Conservation (phyloP, 1,140 invertebrate species). For the Trichomalopsis sarcophagae region DNA sequence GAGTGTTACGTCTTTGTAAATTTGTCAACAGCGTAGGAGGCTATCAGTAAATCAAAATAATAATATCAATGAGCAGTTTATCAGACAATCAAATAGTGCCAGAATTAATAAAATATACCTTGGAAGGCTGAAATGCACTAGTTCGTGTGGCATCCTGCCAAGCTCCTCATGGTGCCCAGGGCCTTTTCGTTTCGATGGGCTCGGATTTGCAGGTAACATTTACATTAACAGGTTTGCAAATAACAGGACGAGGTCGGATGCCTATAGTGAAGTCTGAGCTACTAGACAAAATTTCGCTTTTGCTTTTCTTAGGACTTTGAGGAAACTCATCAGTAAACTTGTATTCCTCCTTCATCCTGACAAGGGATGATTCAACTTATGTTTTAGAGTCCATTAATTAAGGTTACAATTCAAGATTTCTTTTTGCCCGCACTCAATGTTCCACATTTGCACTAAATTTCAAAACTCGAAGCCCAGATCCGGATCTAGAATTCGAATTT, state of each 20-base stretch:
- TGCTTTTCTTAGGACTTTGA: not conserved
- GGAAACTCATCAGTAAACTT: slow-evolving; percentile 55
- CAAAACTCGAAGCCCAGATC: not conserved
- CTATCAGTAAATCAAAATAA: slow-evolving; percentile 59
- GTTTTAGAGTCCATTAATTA: not conserved
- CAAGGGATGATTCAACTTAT: not conserved
- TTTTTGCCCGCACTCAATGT: not conserved
- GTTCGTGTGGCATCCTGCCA: slow-evolving; percentile 75
- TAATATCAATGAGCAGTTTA: slow-evolving; percentile 6
- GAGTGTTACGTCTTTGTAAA: slow-evolving; percentile 82
- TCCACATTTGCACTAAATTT: not conserved
- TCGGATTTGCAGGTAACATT: slow-evolving; percentile 70
- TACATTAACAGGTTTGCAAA: slow-evolving; percentile 70
- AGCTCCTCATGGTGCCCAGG: slow-evolving; percentile 71
- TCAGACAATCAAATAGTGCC: not conserved
- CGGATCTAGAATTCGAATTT: not conserved
- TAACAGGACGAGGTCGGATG: slow-evolving; percentile 70
- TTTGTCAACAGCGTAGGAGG: slow-evolving; percentile 82
- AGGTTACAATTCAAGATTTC: not conserved
- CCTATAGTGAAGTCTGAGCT: slow-evolving; percentile 65
- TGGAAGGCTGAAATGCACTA: slow-evolving; percentile 79
- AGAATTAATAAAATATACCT: slow-evolving; percentile 61
- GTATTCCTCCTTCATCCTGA: slow-evolving; percentile 52
- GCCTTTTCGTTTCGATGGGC: slow-evolving; percentile 71
- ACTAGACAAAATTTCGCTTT: slow-evolving; percentile 40